Conservation (phyloP, 2,113 vertebrate genomes). For the Mustelus asterias region DNA sequence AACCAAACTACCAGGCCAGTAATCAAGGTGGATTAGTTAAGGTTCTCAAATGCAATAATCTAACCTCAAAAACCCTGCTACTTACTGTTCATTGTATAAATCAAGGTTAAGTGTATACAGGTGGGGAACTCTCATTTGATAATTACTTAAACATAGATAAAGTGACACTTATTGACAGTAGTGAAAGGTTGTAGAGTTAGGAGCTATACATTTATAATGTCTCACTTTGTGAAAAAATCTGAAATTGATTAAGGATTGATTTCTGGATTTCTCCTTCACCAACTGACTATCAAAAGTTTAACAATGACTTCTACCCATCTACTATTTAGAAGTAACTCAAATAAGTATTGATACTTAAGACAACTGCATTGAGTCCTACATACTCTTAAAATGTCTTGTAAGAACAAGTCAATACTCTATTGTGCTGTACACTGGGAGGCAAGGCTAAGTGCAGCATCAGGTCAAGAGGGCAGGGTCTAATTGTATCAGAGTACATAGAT, state of each 20-base stretch:
- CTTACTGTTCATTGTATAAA: too few species aligned
- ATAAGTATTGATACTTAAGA: background rate
- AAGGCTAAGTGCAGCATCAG: background rate
- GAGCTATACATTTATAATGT: too few species aligned
- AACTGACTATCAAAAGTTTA: too few species aligned
- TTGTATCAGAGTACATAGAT: background rate
- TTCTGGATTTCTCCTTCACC: too few species aligned
- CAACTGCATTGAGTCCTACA: background rate
- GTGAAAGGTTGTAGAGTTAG: too few species aligned
- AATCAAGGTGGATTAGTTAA: background rate
- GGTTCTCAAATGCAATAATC: background rate
- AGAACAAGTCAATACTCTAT: background rate
- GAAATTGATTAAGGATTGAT: too few species aligned
- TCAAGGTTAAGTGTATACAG: too few species aligned
- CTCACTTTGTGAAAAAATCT: too few species aligned
- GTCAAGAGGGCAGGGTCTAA: background rate
- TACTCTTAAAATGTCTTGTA: background rate
- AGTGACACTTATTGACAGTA: too few species aligned
- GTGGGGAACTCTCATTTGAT: too few species aligned
- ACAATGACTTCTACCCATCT: background rate
- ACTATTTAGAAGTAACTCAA: background rate
- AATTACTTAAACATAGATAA: too few species aligned
- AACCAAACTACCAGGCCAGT: background rate
- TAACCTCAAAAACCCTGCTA: background rate
- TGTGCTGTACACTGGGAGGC: background rate